Conservation (phyloP, 2,113 vertebrate species). For the Machaerirhynchus nigripectus region DNA sequence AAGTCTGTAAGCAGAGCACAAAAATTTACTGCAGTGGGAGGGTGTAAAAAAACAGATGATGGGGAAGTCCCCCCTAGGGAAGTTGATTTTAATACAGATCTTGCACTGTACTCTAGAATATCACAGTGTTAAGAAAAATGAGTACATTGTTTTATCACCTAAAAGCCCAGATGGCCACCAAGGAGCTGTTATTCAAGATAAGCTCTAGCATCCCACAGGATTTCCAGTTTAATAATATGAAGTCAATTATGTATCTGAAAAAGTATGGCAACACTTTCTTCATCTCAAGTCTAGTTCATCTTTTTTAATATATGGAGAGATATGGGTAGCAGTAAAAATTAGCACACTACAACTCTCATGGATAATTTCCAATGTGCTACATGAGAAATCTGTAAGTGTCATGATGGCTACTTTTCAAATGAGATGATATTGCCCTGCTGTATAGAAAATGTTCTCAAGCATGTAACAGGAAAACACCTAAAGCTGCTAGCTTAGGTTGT, state of each 20-base stretch:
- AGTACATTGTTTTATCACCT: background rate
- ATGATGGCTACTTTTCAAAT: background rate
- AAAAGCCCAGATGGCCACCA: background rate
- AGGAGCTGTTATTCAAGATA: background rate
- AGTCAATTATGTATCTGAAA: background rate
- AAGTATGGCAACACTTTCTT: background rate
- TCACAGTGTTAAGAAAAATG: background rate
- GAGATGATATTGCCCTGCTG: background rate
- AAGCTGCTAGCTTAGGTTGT: background rate
- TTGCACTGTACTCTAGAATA: background rate
- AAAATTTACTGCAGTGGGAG: background rate
- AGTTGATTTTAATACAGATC: background rate
- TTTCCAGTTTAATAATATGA: background rate
- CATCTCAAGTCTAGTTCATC: background rate
- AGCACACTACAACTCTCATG: background rate
- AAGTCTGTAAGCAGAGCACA: background rate
- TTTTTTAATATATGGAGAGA: background rate
- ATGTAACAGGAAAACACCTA: background rate
- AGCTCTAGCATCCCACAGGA: background rate
- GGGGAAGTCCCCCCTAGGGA: background rate
- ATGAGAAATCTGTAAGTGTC: background rate
- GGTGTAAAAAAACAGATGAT: background rate
- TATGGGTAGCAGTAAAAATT: background rate
- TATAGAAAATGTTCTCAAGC: background rate
- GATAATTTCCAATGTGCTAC: background rate